Base-by-base conservation (phyloP, 2,888 invertebrate genomes). In the Scaptomyza flava region DNA sequence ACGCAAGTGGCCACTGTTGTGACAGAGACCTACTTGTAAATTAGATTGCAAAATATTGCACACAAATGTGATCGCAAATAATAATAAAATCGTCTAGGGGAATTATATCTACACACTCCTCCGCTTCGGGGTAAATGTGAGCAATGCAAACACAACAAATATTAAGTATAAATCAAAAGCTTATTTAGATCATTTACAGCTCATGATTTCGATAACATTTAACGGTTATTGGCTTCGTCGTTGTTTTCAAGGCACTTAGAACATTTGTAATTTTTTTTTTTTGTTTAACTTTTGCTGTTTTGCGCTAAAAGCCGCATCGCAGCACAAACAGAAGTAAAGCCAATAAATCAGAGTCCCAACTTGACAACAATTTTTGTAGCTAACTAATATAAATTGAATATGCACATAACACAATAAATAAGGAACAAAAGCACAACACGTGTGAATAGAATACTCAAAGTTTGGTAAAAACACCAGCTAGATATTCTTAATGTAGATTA, bases 271-370 rank as follows among this genome's bases (percentile, higher is more conserved):
- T 3, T 23, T 23, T 2, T 23, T 23, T 23, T 65, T 63, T n/a
- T 47, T 85, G 65, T 81, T 81, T 82, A 66, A 50, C 56, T 77
- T 80, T 81, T 67, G 84, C 81, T 81, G 87, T 81, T 81, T 68
- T 81, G 70, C 70, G 81, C 70, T 75, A 81, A 83, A 81, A 83
- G 65, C 6, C 45, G 59, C 50, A 33, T 27, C 63, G 60, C 27
- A 65, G 60, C 34, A n/a, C 34, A 20, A 34, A 48, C 14, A 53
- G 60, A 68, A 27, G 38, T 62, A 62, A 67, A 53, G 33, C 33
- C 8, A 62, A 59, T 34, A 52, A 53, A 51, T 43, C 27, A 9
- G 11, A 50, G 34, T 27, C 27, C 4, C 27, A 1, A 17, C 14
- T 5, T 9, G 3, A 20, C 17, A 17, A 9, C 42, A 30, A 34